Base-by-base conservation (phyloP, 2,888 invertebrate genomes). In the Epistrophe grossulariae region DNA sequence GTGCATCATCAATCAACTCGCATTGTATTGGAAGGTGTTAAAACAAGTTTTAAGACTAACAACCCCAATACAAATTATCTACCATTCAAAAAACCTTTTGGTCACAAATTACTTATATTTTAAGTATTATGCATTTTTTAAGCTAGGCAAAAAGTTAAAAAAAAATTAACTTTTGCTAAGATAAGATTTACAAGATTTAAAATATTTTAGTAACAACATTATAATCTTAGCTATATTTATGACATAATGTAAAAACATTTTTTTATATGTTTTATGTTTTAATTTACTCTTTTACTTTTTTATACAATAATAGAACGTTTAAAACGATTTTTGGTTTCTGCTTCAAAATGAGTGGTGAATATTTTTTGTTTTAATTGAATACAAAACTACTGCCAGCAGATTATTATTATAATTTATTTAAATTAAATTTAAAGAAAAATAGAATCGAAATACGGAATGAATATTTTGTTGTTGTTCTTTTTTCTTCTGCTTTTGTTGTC, bases 361-460 rank as follows among this genome's bases (percentile, higher is more conserved):
- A 40, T n/a, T 60, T 73, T 83, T 81, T 73, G 45, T 59, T 62
- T 62, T 19, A 19, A 24, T 76, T 62, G 43, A 74, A 70, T 76
- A 81, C 50, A 81, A 73, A 81, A 81, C 60, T 71, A 71, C 70
- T 66, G 64, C 71, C 45, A 72, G 76, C 70, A 71, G 74, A 79
- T 72, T 31, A 71, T 57, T 31, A 71, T 55, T 70, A 68, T 50
- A 76, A 84, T 45, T 83, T 57, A 28, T 68, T 77, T 66, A 80
- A 73, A 76, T 55, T 48, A 70, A 38, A 40, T 38, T 38, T 40
- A 62, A 28, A 35, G 15, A 60, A 79, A 52, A 62, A 28, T 72
- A 43, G 40, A 71, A 28, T 71, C 15, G 40, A 87, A 74, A 79
- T 62, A 76, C 83, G 87, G 87, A 87, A 87, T 87, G 87, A 82